Conservation (phyloP, 1,140 invertebrate genomes). For the Trachelipus rathkii region DNA sequence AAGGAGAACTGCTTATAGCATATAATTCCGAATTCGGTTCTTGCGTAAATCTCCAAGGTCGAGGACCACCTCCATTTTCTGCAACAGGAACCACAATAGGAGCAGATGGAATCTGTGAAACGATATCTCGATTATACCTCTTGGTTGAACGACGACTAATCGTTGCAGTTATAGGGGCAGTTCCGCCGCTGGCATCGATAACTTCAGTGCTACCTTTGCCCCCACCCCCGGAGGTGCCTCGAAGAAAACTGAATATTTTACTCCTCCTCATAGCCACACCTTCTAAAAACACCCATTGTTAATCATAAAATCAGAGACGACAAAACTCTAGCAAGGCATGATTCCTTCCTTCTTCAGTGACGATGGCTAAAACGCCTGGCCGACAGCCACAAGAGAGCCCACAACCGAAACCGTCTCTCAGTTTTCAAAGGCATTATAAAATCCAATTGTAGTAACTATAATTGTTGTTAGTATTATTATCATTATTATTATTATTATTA, state of each 20-base stretch:
- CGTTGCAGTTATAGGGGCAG: not conserved
- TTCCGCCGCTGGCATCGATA: not conserved
- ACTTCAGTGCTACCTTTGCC: not conserved
- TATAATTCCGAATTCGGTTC: conserved; percentile 22
- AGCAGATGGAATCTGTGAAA: not conserved
- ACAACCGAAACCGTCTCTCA: no score
- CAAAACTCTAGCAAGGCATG: no score
- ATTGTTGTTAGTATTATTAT: no score
- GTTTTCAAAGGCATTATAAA: no score
- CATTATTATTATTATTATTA: no score
- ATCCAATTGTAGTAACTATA: no score
- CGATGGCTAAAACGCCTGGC: no score
- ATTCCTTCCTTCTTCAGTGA: no score
- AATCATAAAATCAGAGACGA: no score
- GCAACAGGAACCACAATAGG: conserved; percentile 9
- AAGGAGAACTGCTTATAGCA: conserved; percentile 27
- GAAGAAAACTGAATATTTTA: conserved; percentile 6
- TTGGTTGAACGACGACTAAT: not conserved
- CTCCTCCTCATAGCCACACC: not conserved
- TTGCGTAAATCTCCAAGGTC: conserved; percentile 26
- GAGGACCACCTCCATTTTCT: conserved; percentile 4
- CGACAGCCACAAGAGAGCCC: no score
- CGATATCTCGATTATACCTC: not conserved
- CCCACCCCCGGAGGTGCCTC: not conserved
- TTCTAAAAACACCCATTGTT: no score